Base-by-base conservation (phyloP, 1,140 invertebrate genomes). In the Drosophila ercepeae region DNA sequence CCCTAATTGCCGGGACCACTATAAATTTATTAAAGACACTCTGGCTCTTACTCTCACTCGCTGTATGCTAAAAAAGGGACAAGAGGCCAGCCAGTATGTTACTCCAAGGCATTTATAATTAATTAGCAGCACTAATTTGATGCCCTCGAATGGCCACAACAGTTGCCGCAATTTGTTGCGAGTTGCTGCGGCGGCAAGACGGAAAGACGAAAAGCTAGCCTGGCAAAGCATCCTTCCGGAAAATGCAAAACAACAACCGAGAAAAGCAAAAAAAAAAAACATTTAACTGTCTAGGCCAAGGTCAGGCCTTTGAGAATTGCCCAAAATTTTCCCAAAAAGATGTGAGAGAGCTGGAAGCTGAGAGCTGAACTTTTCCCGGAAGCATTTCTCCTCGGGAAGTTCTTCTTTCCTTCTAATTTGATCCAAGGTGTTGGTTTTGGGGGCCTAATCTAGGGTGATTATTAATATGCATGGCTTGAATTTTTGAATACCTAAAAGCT, bases 11-110 rank as follows among this genome's bases (percentile, higher is more conserved):
- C 48, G 34, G 42, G 59, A 57, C 60, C 48, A 84, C 81, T 88
- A 86, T 86, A 88, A 81, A 86, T 86, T 88, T 81, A 81, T 86
- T 86, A 77, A 88, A 67, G 82, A 81, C 67, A 75, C n/a, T n/a
- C n/a, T 41, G 44, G 14, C 55, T 32, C n/a, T n/a, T n/a, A 7
- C 29, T 23, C 21, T 23, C 21, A n/a, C n/a, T n/a, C n/a, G n/a
- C 21, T 21, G 21, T 13, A 36, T 39, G 36, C 36, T 32, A 8
- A 27, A 36, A 36, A 36, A 32, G 41, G 32, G 61, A 32, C 18
- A 29, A 19, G 9, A n/a, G 39, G n/a, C n/a, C n/a, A n/a, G 41
- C 54, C 45, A 63, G 45, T 53, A 54, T 73, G 45, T 52, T 55
- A 67, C 60, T 72, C 57, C 70, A 23, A 60, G 67, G 67, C 78